These are phyloP conservation scores for Periparus ater DNA, from an alignment of 2,797 vertebrate species.

Conservation along the genomic window DNA sequence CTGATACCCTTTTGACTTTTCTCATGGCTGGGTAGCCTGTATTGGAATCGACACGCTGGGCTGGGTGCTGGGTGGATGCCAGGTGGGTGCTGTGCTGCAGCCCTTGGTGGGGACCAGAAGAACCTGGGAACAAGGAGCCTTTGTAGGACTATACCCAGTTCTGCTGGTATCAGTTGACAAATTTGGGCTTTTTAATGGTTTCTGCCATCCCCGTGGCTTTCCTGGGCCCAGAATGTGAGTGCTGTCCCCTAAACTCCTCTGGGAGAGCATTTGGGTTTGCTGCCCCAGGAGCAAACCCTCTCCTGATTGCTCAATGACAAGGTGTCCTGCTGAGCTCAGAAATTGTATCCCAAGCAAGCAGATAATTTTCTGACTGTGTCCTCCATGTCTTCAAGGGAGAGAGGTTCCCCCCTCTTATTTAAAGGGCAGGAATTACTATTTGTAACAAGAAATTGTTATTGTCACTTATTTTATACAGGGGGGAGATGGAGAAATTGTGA, in stretches of 20 bases:
- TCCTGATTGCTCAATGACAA: not conserved
- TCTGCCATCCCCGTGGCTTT: not conserved
- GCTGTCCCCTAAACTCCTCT: not conserved
- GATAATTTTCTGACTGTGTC: not conserved
- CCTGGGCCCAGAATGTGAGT: fast-evolving
- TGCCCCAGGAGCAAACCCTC: not conserved
- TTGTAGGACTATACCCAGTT: not conserved
- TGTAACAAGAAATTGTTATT: not conserved
- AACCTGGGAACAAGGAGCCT: not conserved
- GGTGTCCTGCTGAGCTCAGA: not conserved
- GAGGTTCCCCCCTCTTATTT: not conserved
- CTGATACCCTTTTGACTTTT: not conserved
- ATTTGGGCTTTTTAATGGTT: not conserved
- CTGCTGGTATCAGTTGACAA: not conserved
- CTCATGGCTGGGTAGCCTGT: fast-evolving
- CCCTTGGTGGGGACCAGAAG: not conserved
- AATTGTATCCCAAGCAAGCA: not conserved
- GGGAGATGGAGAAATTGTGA: not conserved
- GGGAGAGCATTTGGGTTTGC: not conserved
- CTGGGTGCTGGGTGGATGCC: not conserved
- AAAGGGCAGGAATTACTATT: not conserved
- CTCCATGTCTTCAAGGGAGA: not conserved
- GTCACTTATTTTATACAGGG: not conserved
- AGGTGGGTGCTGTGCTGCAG: not conserved
- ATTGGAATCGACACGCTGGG: fast-evolving